Evolutionary conservation across 1,140 invertebrate genomes (phyloP).

Genomic region (Pseudomyrmex gracilis): DNA sequence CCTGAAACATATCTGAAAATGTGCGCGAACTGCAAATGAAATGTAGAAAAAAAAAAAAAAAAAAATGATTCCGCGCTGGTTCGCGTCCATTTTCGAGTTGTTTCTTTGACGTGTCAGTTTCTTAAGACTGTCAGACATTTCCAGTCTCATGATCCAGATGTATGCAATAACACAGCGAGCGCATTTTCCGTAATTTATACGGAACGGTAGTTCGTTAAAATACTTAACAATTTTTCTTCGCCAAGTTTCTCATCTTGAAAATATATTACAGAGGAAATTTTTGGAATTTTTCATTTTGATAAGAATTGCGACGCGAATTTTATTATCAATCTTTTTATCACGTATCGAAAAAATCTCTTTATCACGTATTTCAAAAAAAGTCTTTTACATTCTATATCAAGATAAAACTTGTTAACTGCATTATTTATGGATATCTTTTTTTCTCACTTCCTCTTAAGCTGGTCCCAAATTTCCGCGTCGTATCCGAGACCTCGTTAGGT

Average conservation of each 20-base stretch:
- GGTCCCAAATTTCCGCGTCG: too few species aligned
- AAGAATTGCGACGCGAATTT: too few species aligned
- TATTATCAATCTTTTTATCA: too few species aligned
- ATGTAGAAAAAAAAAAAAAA: background rate
- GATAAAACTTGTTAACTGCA: too few species aligned
- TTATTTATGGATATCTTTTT: too few species aligned
- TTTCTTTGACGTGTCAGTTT: slow-evolving; percentile 8
- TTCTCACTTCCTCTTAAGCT: too few species aligned
- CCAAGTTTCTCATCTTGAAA: background rate
- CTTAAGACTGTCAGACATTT: slow-evolving; percentile 8
- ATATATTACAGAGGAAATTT: background rate
- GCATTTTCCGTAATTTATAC: slow-evolving; percentile 3
- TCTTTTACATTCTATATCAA: too few species aligned
- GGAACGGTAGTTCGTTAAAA: slow-evolving; percentile 13
- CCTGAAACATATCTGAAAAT: too few species aligned
- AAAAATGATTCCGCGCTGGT: background rate
- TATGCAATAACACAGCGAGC: background rate
- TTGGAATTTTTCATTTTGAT: background rate
- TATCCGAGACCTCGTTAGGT: too few species aligned
- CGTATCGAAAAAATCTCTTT: too few species aligned
- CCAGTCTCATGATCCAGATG: background rate
- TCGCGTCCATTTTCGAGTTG: background rate
- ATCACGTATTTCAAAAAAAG: too few species aligned
- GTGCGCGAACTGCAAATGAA: background rate
- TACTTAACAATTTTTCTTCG: background rate